These are phyloP conservation scores for Pharmacophagus antenor DNA, from an alignment of 2,888 invertebrate species.

Conservation along the genomic window DNA sequence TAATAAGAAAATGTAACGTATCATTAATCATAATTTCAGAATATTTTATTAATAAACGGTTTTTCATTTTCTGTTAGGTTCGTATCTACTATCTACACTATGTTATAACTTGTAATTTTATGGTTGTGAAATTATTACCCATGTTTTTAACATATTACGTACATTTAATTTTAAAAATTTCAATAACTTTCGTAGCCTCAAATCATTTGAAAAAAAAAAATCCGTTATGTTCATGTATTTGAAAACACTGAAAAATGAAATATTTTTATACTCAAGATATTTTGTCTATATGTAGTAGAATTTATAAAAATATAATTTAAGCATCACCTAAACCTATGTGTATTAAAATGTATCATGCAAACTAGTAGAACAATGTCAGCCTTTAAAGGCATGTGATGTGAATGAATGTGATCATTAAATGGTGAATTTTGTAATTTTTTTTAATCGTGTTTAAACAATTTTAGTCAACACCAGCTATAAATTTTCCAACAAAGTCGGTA, in stretches of 20 bases:
- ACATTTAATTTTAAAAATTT: slow-evolving; percentile 18
- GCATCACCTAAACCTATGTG: background rate
- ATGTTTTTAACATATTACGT: slow-evolving; percentile 35
- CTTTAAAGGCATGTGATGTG: slow-evolving; percentile 66
- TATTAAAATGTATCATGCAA: slow-evolving; percentile 9
- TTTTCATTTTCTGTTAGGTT: slow-evolving; percentile 6
- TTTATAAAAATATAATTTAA: slow-evolving; percentile 5
- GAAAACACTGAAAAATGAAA: background rate
- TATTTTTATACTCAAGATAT: slow-evolving; percentile 21
- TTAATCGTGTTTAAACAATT: slow-evolving; percentile 28
- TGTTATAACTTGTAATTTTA: slow-evolving; percentile 47
- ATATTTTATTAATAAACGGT: slow-evolving; percentile 1
- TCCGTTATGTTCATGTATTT: background rate
- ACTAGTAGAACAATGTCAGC: slow-evolving; percentile 37
- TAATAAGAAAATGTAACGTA: background rate
- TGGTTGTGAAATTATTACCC: slow-evolving; percentile 61
- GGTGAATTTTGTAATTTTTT: slow-evolving; percentile 52
- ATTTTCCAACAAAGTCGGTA: slow-evolving; percentile 93
- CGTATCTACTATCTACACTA: slow-evolving; percentile 26
- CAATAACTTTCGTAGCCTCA: background rate
- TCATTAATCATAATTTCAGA: slow-evolving; percentile 8
- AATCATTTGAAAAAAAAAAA: background rate
- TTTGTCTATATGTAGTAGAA: slow-evolving; percentile 4
- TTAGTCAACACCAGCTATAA: slow-evolving; percentile 81
- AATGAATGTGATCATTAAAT: slow-evolving; percentile 67